Conservation (phyloP, 2,113 vertebrate species). For the Suricata suricatta region DNA sequence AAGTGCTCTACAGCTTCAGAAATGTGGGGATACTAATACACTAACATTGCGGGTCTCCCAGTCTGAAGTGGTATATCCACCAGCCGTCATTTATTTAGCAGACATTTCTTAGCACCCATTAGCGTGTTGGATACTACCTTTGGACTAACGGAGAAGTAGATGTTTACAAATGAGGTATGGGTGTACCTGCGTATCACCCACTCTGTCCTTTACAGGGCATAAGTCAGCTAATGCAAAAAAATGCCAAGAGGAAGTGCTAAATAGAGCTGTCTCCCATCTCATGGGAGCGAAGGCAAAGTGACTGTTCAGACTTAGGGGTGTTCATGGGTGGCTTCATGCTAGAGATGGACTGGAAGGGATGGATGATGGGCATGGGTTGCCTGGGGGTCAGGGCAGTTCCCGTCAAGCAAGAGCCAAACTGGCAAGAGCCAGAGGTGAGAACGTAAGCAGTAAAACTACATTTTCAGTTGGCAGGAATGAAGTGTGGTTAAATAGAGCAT, state of each 20-base stretch:
- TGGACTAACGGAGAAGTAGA: background rate
- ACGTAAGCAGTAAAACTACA: accelerated
- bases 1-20: background rate
- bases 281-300: background rate
- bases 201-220: accelerated
- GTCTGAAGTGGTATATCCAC: background rate
- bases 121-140: background rate
- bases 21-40: background rate
- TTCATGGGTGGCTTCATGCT: background rate
- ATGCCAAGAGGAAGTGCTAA: background rate
- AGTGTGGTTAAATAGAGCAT: background rate
- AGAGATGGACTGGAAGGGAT: background rate
- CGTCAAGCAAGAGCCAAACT: accelerated
- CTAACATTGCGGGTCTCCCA: background rate
- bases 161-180: background rate
- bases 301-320: background rate
- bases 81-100: background rate
- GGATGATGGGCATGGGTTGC: background rate
- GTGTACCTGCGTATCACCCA: background rate
- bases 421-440: background rate
- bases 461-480: background rate
- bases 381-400: background rate
- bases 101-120: background rate
- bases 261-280: background rate
- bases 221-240: background rate